Evolutionary conservation across 2,888 invertebrate species (phyloP).

Genomic region (Andrena bicolor): DNA sequence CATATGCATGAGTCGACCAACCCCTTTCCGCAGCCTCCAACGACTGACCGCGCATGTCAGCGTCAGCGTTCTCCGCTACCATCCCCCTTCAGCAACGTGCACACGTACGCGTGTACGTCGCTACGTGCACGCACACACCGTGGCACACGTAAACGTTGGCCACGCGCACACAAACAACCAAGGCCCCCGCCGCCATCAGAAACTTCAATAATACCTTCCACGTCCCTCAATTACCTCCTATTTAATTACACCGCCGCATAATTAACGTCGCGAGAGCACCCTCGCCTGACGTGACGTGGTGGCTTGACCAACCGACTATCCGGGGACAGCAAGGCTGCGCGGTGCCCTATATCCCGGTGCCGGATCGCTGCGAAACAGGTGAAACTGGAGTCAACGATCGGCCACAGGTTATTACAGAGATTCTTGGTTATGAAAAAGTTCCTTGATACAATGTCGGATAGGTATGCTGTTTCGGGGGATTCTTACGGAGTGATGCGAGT

Average conservation of each 20-base stretch:
- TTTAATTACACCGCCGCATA: slow-evolving; percentile 81
- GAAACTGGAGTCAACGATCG: neutral
- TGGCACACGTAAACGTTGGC: slow-evolving; percentile 45
- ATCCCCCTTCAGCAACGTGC: slow-evolving; percentile 44
- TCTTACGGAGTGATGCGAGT: neutral
- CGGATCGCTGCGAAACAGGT: neutral
- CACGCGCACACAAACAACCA: slow-evolving; percentile 58
- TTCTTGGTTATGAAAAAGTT: neutral
- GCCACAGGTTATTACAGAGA: neutral
- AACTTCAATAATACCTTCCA: slow-evolving; percentile 81
- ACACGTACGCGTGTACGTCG: neutral
- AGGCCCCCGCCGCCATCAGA: slow-evolving; percentile 70
- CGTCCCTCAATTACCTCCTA: slow-evolving; percentile 81
- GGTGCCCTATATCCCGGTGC: slow-evolving; percentile 5
- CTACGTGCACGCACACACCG: slow-evolving; percentile 4
- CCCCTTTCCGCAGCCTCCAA: slow-evolving; percentile 74
- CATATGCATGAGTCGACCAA: slow-evolving; percentile 81
- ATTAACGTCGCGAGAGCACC: slow-evolving; percentile 76
- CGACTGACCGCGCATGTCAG: slow-evolving; percentile 81
- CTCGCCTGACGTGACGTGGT: slow-evolving; percentile 66
- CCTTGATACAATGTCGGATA: neutral
- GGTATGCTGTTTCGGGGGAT: neutral
- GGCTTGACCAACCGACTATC: slow-evolving; percentile 33
- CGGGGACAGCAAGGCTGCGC: slow-evolving; percentile 21
- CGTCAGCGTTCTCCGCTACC: slow-evolving; percentile 77